These are phyloP conservation scores for Trachelus iudaicus DNA, from an alignment of 2,888 invertebrate species.

Conservation along the genomic window DNA sequence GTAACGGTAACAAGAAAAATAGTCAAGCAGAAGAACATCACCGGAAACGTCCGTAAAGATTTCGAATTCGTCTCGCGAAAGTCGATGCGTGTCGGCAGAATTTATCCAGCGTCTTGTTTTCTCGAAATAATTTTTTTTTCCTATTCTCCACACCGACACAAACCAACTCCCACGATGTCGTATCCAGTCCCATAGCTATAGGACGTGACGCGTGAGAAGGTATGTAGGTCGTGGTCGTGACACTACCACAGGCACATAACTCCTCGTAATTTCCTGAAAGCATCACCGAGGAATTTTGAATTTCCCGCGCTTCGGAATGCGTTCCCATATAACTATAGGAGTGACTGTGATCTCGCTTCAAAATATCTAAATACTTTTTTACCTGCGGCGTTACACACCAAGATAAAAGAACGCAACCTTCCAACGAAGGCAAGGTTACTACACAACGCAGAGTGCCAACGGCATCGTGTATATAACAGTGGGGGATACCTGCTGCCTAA, in stretches of 20 bases:
- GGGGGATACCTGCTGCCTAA: conserved; percentile 9
- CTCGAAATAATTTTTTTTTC: too few relatives aligned
- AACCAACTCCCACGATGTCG: not conserved
- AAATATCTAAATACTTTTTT: not conserved
- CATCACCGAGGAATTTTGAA: not conserved
- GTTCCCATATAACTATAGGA: not conserved
- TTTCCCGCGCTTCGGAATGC: not conserved
- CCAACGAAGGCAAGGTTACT: conserved; percentile 5
- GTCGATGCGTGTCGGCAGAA: too few relatives aligned
- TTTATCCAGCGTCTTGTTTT: too few relatives aligned
- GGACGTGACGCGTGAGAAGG: not conserved
- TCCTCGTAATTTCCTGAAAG: not conserved
- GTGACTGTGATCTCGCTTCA: not conserved
- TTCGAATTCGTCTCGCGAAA: too few relatives aligned
- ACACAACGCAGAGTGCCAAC: conserved; percentile 5
- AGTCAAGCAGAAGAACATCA: too few relatives aligned
- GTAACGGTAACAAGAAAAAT: too few relatives aligned
- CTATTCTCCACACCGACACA: not conserved
- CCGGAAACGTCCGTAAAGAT: too few relatives aligned
- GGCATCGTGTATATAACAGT: conserved; percentile 3
- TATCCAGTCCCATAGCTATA: not conserved
- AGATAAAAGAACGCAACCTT: conserved; percentile 5
- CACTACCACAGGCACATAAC: not conserved
- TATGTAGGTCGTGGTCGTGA: not conserved
- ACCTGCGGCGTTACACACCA: not conserved